Conservation (phyloP, 2,797 vertebrate genomes). For the Morus bassanus region DNA sequence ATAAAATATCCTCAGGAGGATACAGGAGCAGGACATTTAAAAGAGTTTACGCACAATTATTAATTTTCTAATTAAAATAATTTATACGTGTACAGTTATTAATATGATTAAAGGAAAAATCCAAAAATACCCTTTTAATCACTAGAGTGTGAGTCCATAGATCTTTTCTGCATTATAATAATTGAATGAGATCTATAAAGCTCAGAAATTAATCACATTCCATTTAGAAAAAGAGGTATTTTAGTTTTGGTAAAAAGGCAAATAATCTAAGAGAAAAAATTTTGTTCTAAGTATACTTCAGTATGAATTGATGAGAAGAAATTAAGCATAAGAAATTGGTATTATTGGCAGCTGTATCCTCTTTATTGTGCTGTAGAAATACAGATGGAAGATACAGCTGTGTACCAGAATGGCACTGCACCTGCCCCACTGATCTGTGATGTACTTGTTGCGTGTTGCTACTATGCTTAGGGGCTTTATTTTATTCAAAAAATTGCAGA, state of each 20-base stretch:
- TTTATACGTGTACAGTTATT: background rate
- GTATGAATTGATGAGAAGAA: background rate
- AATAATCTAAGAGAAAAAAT: background rate
- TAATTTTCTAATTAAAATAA: slow-evolving; percentile 33
- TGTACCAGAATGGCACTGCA: background rate
- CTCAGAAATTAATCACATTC: background rate
- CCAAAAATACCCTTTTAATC: slow-evolving; percentile 6
- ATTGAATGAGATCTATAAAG: background rate
- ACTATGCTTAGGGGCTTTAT: background rate
- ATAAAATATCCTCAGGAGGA: background rate
- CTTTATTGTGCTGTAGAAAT: background rate
- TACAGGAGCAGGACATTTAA: background rate
- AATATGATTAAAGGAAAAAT: background rate
- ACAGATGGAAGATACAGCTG: background rate
- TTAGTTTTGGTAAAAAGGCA: background rate
- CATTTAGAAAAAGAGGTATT: background rate
- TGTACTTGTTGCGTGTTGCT: background rate
- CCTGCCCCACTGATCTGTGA: background rate
- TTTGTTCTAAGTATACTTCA: background rate
- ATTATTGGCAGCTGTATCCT: background rate
- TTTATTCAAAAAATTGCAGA: background rate
- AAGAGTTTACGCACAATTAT: background rate
- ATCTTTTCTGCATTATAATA: background rate
- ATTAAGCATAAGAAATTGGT: background rate
- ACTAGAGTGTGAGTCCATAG: background rate